These are phyloP conservation scores for Calcarius ornatus DNA, from an alignment of 2,113 vertebrate genomes.

Conservation along the genomic window DNA sequence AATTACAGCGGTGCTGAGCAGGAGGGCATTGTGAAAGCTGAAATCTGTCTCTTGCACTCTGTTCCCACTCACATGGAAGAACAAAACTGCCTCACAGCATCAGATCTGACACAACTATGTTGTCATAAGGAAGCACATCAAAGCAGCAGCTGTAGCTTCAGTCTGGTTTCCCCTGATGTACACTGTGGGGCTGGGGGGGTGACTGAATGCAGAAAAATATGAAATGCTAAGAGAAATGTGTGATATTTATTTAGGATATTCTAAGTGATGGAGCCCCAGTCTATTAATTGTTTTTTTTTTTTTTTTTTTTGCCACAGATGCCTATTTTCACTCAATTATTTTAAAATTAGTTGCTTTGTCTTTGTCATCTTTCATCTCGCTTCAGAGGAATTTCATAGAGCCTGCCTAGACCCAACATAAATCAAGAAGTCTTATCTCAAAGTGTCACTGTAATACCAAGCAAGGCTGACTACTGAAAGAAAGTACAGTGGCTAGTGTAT, in stretches of 20 bases:
- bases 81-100: not conserved
- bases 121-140: not conserved
- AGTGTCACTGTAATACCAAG: not conserved
- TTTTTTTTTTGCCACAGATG: not conserved
- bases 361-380: not conserved
- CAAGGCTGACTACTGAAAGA: not conserved
- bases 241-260: not conserved
- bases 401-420: not conserved
- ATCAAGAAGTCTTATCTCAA: not conserved
- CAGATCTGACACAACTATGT: not conserved
- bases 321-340: not conserved
- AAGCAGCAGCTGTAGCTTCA: not conserved
- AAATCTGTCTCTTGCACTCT: not conserved
- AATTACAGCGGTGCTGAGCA: not conserved
- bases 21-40: not conserved
- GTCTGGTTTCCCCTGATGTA: not conserved
- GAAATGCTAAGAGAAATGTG: not conserved
- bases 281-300: no score
- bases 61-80: not conserved
- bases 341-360: not conserved
- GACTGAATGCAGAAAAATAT: not conserved
- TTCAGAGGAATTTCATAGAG: not conserved
- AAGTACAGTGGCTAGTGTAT: not conserved
- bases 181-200: fast-evolving
- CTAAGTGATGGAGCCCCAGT: not conserved